Base-by-base conservation (phyloP, 2,113 vertebrate species). In the Zosterops japonicus region DNA sequence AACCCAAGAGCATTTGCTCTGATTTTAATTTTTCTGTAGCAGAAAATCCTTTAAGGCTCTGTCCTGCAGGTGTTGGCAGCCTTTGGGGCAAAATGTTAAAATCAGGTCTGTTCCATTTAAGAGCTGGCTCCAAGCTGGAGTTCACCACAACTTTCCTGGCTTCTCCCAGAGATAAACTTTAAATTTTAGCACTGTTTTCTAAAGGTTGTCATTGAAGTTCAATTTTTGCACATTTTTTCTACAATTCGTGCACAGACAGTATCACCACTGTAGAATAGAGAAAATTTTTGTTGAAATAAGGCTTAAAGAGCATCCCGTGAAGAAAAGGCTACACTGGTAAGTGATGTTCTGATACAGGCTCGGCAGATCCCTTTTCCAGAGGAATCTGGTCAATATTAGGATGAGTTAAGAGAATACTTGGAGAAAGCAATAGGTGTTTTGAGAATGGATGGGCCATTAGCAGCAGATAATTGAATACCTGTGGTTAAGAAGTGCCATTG, bases 361-460 rank as follows among this genome's bases (percentile, higher is more conserved):
- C 64, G 52, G 47, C 75, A 95, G 91, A 70, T 24, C 25, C 11
- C 60, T 91, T 41, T 74, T 44, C 65, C 77, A 76, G 79, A 79
- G 33, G 67, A 89, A 74, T 22, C 42, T 81, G 61, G 71, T 86
- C 93, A 94, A 85, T 93, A 70, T 22, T 8, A 63, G 68, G 33
- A 88, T 92, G 55, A 94, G 50, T 95, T 95, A 96, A 63, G 90
- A 86, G 85, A 86, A 67, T 70, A 61, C 56, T 88, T 77, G 47
- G 71, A 67, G 82, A 88, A 91, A 95, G 59, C 59, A 86, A 74
- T 47, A 95, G 78, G 67, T 83, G 33, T 94, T 97, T 95, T 74
- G 70, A 86, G 31, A 94, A 95, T 59, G 56, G 47, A 95, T 92
- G 75, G 71, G 75, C 75, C 71, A 77, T 95, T 95, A 91, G 70